Conservation (phyloP, 1,140 invertebrate species). For the Antheraea pernyi region DNA sequence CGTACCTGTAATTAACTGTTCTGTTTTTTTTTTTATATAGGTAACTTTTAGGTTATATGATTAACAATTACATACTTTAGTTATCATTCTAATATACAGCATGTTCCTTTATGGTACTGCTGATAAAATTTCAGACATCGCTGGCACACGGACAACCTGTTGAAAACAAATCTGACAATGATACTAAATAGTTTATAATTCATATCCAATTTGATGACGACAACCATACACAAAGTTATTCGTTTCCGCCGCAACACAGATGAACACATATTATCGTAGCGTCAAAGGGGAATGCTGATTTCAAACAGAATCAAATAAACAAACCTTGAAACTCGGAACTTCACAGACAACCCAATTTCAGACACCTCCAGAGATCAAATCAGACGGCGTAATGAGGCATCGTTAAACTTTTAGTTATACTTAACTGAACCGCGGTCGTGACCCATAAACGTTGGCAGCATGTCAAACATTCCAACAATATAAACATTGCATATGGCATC, state of each 20-base stretch:
- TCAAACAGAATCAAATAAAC: background rate
- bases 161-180: too few relatives aligned
- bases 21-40: too few relatives aligned
- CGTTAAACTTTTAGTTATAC: conserved; percentile 39
- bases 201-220: too few relatives aligned
- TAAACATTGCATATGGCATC: conserved; percentile 27
- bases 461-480: conserved; percentile 34
- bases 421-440: conserved; percentile 47
- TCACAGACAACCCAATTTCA: conserved; percentile 1
- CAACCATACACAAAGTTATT: too few relatives aligned
- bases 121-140: too few relatives aligned
- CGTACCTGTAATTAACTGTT: too few relatives aligned
- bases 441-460: conserved; percentile 52
- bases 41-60: too few relatives aligned
- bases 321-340: background rate
- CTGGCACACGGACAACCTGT: too few relatives aligned
- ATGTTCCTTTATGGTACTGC: too few relatives aligned
- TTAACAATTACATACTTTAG: too few relatives aligned
- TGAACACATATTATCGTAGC: background rate
- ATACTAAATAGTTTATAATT: too few relatives aligned
- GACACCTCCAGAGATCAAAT: conserved; percentile 1
- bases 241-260: background rate
- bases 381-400: conserved; percentile 19
- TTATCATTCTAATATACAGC: too few relatives aligned
- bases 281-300: background rate